A percentile compares a stretch with the other conserved stretches of the same genome.
phyloP scores from a whole-genome alignment of 2,888 invertebrate genomes.

The Hermaeophaga mercurialis region DNA sequence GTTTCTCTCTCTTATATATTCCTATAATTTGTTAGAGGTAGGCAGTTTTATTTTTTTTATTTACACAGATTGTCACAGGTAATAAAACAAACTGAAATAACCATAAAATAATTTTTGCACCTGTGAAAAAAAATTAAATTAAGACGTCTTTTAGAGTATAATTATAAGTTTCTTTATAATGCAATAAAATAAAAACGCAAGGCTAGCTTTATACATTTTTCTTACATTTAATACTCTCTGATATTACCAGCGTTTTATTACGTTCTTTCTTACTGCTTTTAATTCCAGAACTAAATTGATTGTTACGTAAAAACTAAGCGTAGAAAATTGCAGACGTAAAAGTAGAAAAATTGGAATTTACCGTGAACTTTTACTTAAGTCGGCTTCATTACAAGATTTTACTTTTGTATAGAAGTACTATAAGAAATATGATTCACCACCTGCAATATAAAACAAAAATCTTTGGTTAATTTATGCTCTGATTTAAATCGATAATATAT shows the following conservation, averaged over 20 bases:
- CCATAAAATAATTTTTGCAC: no score
- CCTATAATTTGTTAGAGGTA: no score
- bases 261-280: conserved; percentile 6
- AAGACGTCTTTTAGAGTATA: no score
- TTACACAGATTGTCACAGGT: no score
- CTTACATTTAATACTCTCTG: neutral
- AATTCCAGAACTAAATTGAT: conserved; percentile 17
- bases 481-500: no score
- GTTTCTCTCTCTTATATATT: no score
- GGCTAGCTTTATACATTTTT: neutral
- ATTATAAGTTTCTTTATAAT: no score
- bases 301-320: conserved; percentile 27
- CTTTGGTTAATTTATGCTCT: no score
- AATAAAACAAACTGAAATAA: no score
- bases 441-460: neutral
- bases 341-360: conserved; percentile 30
- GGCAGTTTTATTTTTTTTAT: no score
- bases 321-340: conserved; percentile 27
- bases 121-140: no score
- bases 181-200: neutral
- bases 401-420: neutral
- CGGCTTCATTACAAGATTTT: conserved; percentile 7
- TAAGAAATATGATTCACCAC: neutral
- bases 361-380: conserved; percentile 25
- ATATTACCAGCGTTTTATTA: conserved; percentile 3